Conservation (phyloP, 2,797 vertebrate species). For the Pelobates cultripes region DNA sequence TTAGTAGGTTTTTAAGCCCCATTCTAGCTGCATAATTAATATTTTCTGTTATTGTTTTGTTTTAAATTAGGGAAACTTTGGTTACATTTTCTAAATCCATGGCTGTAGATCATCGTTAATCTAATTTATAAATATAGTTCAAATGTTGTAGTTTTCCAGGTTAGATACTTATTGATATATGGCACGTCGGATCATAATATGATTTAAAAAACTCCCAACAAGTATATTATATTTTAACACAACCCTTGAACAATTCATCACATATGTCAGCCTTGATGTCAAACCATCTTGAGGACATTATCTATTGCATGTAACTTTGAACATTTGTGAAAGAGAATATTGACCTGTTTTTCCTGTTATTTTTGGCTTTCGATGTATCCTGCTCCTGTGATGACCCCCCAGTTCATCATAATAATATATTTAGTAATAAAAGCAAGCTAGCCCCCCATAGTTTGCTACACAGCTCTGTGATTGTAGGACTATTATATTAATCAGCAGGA, state of each 20-base stretch:
- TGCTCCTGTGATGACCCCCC: constrained; percentile 39
- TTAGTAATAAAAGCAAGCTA: constrained; percentile 30
- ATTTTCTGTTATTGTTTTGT: too few relatives aligned
- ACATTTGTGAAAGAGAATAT: constrained; percentile 22
- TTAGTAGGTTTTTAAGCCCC: too few relatives aligned
- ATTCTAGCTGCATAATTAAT: too few relatives aligned
- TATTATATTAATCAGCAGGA: constrained; percentile 50
- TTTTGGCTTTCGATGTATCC: constrained; percentile 46
- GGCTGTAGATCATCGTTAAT: too few relatives aligned
- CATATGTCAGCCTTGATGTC: too few relatives aligned
- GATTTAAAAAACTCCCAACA: not conserved
- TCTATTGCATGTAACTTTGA: constrained; percentile 36
- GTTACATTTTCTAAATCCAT: too few relatives aligned
- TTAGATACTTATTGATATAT: too few relatives aligned
- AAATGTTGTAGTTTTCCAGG: too few relatives aligned
- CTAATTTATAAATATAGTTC: too few relatives aligned
- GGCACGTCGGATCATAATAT: not conserved
- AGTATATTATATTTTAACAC: not conserved
- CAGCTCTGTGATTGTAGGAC: constrained; percentile 32
- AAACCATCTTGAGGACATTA: constrained; percentile 16
- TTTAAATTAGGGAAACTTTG: too few relatives aligned
- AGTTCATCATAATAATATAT: constrained; percentile 6
- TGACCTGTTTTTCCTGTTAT: constrained; percentile 18
- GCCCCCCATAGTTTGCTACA: constrained; percentile 14
- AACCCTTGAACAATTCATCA: not conserved